A percentile compares a stretch with the other conserved stretches of the same genome.
Conservation (phyloP, 2,113 vertebrate genomes). For the Corapipo altera region DNA sequence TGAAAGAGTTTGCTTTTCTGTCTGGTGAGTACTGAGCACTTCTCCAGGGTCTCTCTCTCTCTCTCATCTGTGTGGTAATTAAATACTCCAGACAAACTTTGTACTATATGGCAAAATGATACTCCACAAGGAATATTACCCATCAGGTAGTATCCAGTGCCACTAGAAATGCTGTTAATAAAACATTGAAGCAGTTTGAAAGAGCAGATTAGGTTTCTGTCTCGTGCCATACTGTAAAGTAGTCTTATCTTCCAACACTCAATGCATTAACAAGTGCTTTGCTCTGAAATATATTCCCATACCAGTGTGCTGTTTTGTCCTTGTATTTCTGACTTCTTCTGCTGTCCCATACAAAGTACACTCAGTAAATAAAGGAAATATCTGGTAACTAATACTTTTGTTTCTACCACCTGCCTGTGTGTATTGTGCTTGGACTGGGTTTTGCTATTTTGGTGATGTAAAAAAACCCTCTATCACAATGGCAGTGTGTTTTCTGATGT, state of each 20-base stretch:
- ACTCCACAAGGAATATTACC: neutral
- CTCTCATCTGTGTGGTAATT: neutral
- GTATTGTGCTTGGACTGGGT: neutral
- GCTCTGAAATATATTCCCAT: neutral
- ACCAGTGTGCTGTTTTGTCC: neutral
- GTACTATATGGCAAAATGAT: constrained; percentile 15
- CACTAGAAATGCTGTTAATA: constrained; percentile 36
- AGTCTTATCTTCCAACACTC: neutral
- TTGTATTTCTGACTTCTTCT: neutral
- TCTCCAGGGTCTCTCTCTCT: neutral
- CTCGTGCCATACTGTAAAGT: neutral
- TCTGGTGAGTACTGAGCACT: constrained; percentile 81
- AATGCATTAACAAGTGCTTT: neutral
- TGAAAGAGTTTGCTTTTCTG: constrained; percentile 91
- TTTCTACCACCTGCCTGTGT: neutral
- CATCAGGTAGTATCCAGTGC: neutral
- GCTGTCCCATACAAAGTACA: neutral
- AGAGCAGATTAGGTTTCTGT: constrained; percentile 14
- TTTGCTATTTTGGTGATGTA: neutral
- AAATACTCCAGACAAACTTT: constrained; percentile 13
- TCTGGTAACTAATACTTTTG: fast-evolving
- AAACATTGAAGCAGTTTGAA: constrained; percentile 26
- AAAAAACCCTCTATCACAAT: fast-evolving
- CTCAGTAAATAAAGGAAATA: neutral
- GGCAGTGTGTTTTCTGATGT: neutral